Base-by-base conservation (phyloP, 2,113 vertebrate genomes). In the Callochromis pleurospilus region DNA sequence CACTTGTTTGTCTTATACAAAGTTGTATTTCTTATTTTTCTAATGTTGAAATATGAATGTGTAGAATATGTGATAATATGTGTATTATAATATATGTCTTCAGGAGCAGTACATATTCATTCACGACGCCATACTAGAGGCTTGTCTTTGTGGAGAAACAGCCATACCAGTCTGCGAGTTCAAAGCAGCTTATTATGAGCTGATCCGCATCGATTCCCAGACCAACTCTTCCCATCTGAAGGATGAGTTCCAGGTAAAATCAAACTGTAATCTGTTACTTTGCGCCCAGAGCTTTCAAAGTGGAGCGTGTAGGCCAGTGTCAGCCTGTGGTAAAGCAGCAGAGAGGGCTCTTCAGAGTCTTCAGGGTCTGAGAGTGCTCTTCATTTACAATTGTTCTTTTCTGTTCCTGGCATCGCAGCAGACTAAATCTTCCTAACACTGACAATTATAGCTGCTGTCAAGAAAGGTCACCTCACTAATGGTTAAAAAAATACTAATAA, bases 81-180 rank as follows among this genome's bases (percentile, higher is more conserved):
- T 80, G 70, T 87, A 19, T 88, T 89, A 31, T 80, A 84, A 80
- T 56, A 2, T 56, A 5, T 47, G 73, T 90, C 89, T 91, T 55
- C 95, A 99, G 99, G 99, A 99, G 92, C 99, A 99, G 96, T 99
- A 99, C 90, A 99, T 99, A 93, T 99, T 99, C 96, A 99, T 99
- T 96, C 99, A 99, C 17, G 99, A 99, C 83, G 99, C 99, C 94
- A 99, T 99, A 90, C 96, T 99, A 88, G 99, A 99, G 96, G 99
- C 98, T 19, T 99, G 99, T 95, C 96, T 99, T 38, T 99, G 99
- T 94, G 99, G 99, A 90, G 99, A 99, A 95, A 99, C 99, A 56
- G 98, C 98, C 86, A 99, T 99, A 88, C 98, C 98, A 14, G 97
- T 98, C 80, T 99, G 98, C 2, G 99, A 99, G 96, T 99, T 98